Base-by-base conservation (phyloP, 2,797 vertebrate genomes). In the Sandelia bainsii region DNA sequence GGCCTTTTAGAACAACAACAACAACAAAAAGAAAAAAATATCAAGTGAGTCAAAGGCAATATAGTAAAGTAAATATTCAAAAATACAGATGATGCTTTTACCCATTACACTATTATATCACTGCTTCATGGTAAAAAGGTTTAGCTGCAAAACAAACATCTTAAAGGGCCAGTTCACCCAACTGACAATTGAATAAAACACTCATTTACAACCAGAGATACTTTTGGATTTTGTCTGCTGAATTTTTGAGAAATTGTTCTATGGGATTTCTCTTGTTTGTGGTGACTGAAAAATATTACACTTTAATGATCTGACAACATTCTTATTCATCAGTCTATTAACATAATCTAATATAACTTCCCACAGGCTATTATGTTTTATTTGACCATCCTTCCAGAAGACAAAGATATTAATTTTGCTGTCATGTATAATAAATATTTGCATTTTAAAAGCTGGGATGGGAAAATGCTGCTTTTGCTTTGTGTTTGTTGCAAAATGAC, bases 111-210 rank as follows among this genome's bases (percentile, higher is more conserved):
- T 34, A 10, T 34, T 34, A 34, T 10, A 34, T 34, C 32, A 34
- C 32, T 9, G 9, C 3, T 34, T 34, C 32, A 34, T 32, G 29
- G 29, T 32, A 32, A 7, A 32, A 6, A 8, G 6, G 5, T 32
- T 45, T 20, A 62, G 23, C 46, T 62, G 11, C 22, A 48, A 57
- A 64, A 46, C 22, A 72, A 40, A 50, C 10, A 52, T 58, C 45
- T 50, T 45, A 59, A 71, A 58, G 32, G 8, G 27, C 39, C n/a
- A 58, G 32, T 62, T 58, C 8, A 48, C 25, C 11, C 11, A 56
- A 49, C 49, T 58, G 9, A 37, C 32, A 48, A 34, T 34, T 34
- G 9, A 34, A 34, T 34, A 34, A 34, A 34, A 10, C 32, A 34
- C 32, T 34, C 8, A 34, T 8, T 34, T 34, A 34, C 32, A 9